Conservation (phyloP, 2,888 invertebrate species). For the Lypha dubia region DNA sequence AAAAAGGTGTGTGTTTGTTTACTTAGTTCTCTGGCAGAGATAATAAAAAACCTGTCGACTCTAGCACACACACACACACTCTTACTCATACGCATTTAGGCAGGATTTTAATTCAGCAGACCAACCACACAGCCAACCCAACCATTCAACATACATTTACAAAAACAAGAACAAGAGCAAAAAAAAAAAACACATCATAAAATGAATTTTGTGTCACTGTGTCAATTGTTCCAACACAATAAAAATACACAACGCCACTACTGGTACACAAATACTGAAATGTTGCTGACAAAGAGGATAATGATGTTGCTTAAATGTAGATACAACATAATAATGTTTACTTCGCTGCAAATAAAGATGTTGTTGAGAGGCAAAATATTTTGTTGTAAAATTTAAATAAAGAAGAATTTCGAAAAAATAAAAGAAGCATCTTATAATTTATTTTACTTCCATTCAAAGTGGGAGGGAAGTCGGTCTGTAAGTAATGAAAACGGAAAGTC, state of each 20-base stretch:
- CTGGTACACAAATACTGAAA: slow-evolving; percentile 53
- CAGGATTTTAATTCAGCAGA: slow-evolving; percentile 63
- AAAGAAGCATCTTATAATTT: slow-evolving; percentile 26
- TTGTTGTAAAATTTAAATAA: slow-evolving; percentile 36
- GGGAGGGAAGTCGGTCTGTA: too few relatives aligned
- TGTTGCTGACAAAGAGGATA: slow-evolving; percentile 46
- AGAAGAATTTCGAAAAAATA: slow-evolving; percentile 3
- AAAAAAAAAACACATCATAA: slow-evolving; percentile 27
- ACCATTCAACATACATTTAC: slow-evolving; percentile 6
- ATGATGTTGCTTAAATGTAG: slow-evolving; percentile 38
- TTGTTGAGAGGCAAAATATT: slow-evolving; percentile 23
- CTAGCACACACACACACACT: slow-evolving; percentile 10
- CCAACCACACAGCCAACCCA: slow-evolving; percentile 35
- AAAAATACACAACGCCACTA: slow-evolving; percentile 53
- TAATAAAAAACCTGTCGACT: slow-evolving; percentile 28
- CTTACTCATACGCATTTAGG: neutral
- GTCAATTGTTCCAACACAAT: slow-evolving; percentile 71
- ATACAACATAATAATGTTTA: slow-evolving; percentile 38
- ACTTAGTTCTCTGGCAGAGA: slow-evolving; percentile 70
- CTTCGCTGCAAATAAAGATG: neutral
- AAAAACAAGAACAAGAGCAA: neutral
- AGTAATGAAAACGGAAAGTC: neutral
- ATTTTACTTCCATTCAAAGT: neutral
- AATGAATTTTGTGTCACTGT: slow-evolving; percentile 75
- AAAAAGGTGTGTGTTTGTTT: slow-evolving; percentile 75